Percentiles rank a stretch among this genome's conserved stretches.
These are phyloP conservation scores for Crotalus horridus DNA, from an alignment of 2,113 vertebrate genomes.

Conservation along the genomic window DNA sequence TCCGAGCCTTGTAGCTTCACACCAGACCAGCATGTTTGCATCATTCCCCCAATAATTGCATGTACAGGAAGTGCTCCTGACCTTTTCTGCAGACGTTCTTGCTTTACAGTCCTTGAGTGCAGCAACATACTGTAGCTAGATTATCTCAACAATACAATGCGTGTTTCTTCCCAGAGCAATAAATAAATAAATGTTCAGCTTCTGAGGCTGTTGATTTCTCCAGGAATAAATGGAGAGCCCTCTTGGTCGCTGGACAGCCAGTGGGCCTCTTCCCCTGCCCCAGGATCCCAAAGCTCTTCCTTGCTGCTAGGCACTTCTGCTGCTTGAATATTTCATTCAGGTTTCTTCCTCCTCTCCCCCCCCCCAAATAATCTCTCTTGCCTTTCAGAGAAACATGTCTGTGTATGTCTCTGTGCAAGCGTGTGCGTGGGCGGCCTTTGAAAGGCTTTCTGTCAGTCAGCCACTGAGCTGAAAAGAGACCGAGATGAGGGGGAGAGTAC, in stretches of 20 bases:
- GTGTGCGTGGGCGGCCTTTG: conserved; percentile 59
- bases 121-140: not conserved
- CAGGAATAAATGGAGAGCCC: not conserved
- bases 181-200: not conserved
- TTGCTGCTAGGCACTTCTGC: conserved; percentile 27
- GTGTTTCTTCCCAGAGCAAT: not conserved
- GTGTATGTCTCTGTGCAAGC: conserved; percentile 6
- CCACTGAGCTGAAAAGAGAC: conserved; percentile 55
- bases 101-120: not conserved
- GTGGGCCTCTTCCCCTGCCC: not conserved
- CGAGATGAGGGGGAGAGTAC: conserved; percentile 45
- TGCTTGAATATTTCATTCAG: conserved; percentile 63
- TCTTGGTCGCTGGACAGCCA: not conserved
- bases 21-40: not conserved
- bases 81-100: not conserved
- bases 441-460: conserved; percentile 67
- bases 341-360: conserved; percentile 34
- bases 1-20: not conserved
- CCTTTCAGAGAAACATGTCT: conserved; percentile 43
- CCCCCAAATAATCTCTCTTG: conserved; percentile 31
- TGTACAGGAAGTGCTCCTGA: not conserved
- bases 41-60: not conserved
- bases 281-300: not conserved
- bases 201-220: not conserved
- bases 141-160: conserved; percentile 9